phyloP scores from a whole-genome alignment of 92 coral and sea anemone genomes.

The Parazoanthus atlanticus region DNA sequence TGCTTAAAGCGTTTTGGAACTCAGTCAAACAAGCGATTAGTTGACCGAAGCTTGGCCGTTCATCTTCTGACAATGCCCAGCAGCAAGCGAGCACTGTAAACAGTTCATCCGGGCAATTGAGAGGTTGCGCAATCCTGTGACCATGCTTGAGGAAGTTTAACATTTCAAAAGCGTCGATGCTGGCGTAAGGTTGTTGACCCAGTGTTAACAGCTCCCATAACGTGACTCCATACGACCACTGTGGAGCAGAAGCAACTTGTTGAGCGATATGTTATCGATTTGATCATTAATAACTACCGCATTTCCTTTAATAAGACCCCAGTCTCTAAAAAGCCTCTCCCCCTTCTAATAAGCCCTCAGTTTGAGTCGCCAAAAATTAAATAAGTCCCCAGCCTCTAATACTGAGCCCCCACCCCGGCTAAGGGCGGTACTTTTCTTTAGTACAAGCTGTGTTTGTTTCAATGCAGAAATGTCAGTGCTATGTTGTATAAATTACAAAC shows the following conservation, averaged over 20 bases:
- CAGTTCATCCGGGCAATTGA: conserved; percentile 97
- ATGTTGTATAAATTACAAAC: too few relatives aligned
- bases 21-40: conserved; percentile 85
- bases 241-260: background rate
- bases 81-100: conserved; percentile 96
- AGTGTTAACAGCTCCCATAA: conserved; percentile 96
- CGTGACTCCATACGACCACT: conserved; percentile 98
- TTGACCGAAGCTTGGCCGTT: conserved; percentile 92
- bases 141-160: conserved; percentile 92
- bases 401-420: too few relatives aligned
- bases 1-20: conserved; percentile 89
- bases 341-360: too few relatives aligned
- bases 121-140: conserved; percentile 93
- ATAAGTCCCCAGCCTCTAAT: too few relatives aligned
- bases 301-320: too few relatives aligned
- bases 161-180: conserved; percentile 99
- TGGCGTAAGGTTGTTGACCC: conserved; percentile 97
- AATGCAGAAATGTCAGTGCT: too few relatives aligned
- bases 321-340: too few relatives aligned
- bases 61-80: conserved; percentile 98
- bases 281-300: too few relatives aligned
- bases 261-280: too few relatives aligned
- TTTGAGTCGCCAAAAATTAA: too few relatives aligned
- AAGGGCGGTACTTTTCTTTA: too few relatives aligned
- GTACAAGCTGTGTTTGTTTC: too few relatives aligned